phyloP scores from a whole-genome alignment of 2,113 vertebrate genomes.

The Corythornis vintsioides region DNA sequence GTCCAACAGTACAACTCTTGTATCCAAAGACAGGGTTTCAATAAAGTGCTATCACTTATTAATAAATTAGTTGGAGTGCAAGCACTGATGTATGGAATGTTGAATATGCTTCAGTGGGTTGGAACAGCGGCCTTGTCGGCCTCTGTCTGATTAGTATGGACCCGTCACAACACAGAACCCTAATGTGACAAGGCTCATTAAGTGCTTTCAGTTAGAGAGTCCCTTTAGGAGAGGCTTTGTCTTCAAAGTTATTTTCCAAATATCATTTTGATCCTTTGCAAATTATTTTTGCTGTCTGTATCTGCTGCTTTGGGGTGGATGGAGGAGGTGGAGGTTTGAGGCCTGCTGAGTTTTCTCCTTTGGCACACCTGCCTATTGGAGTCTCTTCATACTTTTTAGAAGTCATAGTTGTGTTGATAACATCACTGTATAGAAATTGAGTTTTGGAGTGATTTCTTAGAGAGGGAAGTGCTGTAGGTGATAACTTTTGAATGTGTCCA shows the following conservation, averaged over 20 bases:
- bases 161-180: slow-evolving; percentile 23
- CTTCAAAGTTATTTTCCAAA: slow-evolving; percentile 15
- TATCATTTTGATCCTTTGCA: slow-evolving; percentile 17
- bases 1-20: slow-evolving; percentile 59
- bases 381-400: background rate
- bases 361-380: background rate
- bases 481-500: background rate
- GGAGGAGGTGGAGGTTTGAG: background rate
- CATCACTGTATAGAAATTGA: background rate
- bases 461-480: background rate
- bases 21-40: slow-evolving; percentile 39
- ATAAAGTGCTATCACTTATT: slow-evolving; percentile 53
- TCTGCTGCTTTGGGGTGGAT: background rate
- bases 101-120: slow-evolving; percentile 47
- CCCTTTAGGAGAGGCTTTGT: slow-evolving; percentile 14
- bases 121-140: slow-evolving; percentile 17
- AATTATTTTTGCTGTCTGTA: background rate
- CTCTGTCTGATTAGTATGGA: slow-evolving; percentile 32
- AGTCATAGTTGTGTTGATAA: background rate
- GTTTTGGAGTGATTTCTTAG: background rate
- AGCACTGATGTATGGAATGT: slow-evolving; percentile 54
- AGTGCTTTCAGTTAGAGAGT: slow-evolving; percentile 40
- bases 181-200: slow-evolving; percentile 59
- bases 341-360: background rate
- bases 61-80: slow-evolving; percentile 48